Evolutionary conservation across 1,140 invertebrate genomes (phyloP).

Genomic region (Palaemon carinicauda): DNA sequence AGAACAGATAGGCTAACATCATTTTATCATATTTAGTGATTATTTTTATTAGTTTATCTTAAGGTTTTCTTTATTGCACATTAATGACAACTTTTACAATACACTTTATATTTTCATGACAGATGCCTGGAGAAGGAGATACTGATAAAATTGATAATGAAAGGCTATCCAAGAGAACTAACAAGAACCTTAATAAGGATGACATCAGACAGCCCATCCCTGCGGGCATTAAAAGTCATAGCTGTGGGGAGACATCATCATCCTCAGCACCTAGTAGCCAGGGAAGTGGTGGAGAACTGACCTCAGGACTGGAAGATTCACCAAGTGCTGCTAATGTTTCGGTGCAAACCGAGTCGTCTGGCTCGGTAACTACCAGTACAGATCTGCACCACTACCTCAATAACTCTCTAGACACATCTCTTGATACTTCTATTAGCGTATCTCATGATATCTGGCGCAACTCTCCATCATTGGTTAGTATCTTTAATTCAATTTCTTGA

Average conservation of each 20-base stretch:
- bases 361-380: slow-evolving; percentile 9
- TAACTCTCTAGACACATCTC: slow-evolving; percentile 15
- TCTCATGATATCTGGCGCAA: slow-evolving; percentile 18
- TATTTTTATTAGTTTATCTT: too few relatives aligned
- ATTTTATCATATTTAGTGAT: too few relatives aligned
- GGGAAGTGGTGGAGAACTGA: not conserved
- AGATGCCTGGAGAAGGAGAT: too few relatives aligned
- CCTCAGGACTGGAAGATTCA: not conserved
- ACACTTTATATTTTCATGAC: too few relatives aligned
- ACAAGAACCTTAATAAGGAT: too few relatives aligned
- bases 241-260: not conserved
- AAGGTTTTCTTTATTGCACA: too few relatives aligned
- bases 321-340: slow-evolving; percentile 31
- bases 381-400: slow-evolving; percentile 27
- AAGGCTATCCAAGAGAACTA: too few relatives aligned
- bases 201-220: too few relatives aligned
- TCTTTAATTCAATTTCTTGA: not conserved
- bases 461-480: not conserved
- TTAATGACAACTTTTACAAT: too few relatives aligned
- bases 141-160: too few relatives aligned
- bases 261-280: not conserved
- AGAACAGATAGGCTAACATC: too few relatives aligned
- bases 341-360: slow-evolving; percentile 14
- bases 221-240: not conserved
- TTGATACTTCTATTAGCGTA: slow-evolving; percentile 18